A percentile compares a stretch with the other conserved stretches of the same genome.
These are phyloP conservation scores for Rhombomys opimus DNA, from an alignment of 2,113 vertebrate genomes.

Conservation along the genomic window DNA sequence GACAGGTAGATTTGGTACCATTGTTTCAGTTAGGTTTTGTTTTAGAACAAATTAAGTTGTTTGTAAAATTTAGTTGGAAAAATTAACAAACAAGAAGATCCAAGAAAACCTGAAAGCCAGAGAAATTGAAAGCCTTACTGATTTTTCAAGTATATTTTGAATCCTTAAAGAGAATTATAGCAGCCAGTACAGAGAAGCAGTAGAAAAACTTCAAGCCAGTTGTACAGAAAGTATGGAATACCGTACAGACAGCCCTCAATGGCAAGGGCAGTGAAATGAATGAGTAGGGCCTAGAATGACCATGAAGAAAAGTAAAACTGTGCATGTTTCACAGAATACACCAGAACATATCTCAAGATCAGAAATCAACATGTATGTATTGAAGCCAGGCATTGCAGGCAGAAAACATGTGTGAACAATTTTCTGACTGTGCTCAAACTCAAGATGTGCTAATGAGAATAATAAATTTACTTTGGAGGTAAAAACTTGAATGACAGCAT, in stretches of 20 bases:
- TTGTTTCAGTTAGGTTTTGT: not conserved
- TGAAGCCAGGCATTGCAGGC: not conserved
- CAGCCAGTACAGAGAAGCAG: not conserved
- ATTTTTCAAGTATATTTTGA: not conserved
- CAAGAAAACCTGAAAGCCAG: not conserved
- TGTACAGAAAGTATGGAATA: not conserved
- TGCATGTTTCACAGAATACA: not conserved
- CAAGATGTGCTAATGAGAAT: not conserved
- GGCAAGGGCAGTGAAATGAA: not conserved
- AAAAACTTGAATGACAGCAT: not conserved
- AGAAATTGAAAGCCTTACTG: not conserved
- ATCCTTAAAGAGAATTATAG: not conserved
- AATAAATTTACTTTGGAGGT: not conserved
- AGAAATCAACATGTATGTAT: not conserved
- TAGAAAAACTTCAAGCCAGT: not conserved
- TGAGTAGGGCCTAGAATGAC: not conserved
- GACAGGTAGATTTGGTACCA: not conserved
- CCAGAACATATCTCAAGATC: not conserved
- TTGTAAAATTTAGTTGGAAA: constrained; percentile 11
- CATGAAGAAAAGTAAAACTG: not conserved
- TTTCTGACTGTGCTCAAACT: not conserved
- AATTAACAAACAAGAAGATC: not conserved
- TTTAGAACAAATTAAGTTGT: not conserved
- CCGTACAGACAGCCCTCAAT: not conserved
- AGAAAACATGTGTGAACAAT: not conserved